phyloP scores from a whole-genome alignment of 2,113 vertebrate genomes.

The Indri indri region DNA sequence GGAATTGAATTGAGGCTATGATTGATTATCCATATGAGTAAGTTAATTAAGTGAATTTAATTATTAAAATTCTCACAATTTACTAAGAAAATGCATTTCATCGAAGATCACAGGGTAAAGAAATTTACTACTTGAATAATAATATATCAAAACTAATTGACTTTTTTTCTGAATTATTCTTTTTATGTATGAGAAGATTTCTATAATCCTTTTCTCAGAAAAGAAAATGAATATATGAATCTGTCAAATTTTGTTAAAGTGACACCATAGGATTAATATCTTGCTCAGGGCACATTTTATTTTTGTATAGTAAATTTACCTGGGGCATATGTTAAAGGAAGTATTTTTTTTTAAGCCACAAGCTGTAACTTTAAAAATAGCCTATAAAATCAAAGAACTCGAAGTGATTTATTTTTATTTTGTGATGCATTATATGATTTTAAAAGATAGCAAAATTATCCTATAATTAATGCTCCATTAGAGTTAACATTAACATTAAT shows the following conservation, averaged over 20 bases:
- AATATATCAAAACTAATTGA: background rate
- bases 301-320: background rate
- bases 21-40: background rate
- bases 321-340: background rate
- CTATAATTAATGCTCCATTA: background rate
- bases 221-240: background rate
- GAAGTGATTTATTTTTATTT: background rate
- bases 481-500: background rate
- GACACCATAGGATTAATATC: background rate
- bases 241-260: background rate
- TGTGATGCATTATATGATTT: background rate
- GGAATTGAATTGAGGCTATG: background rate
- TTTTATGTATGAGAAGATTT: background rate
- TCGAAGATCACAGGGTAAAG: background rate
- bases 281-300: background rate
- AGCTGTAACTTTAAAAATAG: background rate
- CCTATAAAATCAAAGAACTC: background rate
- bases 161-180: background rate
- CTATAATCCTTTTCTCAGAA: background rate
- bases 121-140: background rate
- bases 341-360: background rate
- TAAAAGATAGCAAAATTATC: background rate
- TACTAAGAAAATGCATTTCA: background rate
- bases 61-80: background rate
- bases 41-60: conserved; percentile 2